Evolutionary conservation across 2,113 vertebrate genomes (phyloP).

Genomic region (Narcine bancroftii): DNA sequence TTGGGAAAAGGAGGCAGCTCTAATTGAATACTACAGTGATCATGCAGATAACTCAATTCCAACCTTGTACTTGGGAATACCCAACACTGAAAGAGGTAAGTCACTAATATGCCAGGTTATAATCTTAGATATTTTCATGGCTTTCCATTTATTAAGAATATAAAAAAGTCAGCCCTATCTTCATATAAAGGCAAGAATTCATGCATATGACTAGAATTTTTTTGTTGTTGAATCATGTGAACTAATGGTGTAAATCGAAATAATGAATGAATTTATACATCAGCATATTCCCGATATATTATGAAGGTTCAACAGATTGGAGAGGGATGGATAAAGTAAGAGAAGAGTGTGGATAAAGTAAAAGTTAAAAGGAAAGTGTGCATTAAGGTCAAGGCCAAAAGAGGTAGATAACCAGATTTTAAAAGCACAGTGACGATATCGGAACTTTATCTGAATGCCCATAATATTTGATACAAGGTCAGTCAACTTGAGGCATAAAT

Average conservation of each 20-base stretch:
- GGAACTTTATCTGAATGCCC: no score
- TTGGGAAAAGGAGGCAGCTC: slow-evolving; percentile 75
- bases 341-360: no score
- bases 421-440: no score
- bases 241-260: neutral
- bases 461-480: no score
- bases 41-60: slow-evolving; percentile 75
- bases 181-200: neutral
- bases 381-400: no score
- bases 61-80: slow-evolving; percentile 77
- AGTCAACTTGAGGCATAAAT: no score
- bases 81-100: slow-evolving; percentile 91
- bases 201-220: neutral
- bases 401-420: no score
- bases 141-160: neutral
- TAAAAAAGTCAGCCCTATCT: neutral
- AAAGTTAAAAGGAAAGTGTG: no score
- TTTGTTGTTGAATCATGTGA: neutral
- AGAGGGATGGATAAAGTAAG: no score
- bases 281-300: neutral
- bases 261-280: neutral
- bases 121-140: neutral
- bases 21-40: slow-evolving; percentile 90
- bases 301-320: no score
- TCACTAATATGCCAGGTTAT: neutral